Conservation (phyloP, 2,888 invertebrate species). For the Sclerodermus sp. region DNA sequence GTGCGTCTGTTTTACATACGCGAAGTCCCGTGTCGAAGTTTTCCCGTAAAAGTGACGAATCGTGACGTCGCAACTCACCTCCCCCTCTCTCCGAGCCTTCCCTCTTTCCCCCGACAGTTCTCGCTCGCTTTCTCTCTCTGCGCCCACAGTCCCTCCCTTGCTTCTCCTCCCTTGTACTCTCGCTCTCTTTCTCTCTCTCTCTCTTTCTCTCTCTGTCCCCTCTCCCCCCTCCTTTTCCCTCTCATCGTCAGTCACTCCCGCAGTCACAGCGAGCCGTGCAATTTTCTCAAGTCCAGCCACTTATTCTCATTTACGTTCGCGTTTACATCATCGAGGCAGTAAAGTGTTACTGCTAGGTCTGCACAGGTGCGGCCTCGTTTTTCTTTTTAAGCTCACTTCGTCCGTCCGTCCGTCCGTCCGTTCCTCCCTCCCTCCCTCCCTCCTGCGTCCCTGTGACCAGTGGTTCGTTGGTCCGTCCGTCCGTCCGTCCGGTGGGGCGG, state of each 20-base stretch:
- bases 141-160: not conserved
- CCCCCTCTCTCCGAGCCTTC: not conserved
- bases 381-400: constrained; percentile 36
- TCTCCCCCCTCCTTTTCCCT: not conserved
- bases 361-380: constrained; percentile 53
- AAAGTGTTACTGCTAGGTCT: constrained; percentile 48
- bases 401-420: constrained; percentile 23
- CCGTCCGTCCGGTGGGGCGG: constrained; percentile 12
- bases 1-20: not conserved
- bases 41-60: not conserved
- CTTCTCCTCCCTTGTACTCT: not conserved
- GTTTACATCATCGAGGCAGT: constrained; percentile 55
- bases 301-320: constrained; percentile 54
- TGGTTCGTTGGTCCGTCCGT: constrained; percentile 10
- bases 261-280: constrained; percentile 30
- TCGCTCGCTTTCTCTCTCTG: not conserved
- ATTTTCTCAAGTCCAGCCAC: constrained; percentile 50
- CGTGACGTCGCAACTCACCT: no score
- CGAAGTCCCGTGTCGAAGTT: not conserved
- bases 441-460: constrained; percentile 10
- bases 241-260: not conserved
- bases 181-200: not conserved
- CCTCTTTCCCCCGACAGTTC: not conserved
- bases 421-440: constrained; percentile 12
- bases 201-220: not conserved